Conservation (phyloP, 2,113 vertebrate species). For the Fregetta grallaria region DNA sequence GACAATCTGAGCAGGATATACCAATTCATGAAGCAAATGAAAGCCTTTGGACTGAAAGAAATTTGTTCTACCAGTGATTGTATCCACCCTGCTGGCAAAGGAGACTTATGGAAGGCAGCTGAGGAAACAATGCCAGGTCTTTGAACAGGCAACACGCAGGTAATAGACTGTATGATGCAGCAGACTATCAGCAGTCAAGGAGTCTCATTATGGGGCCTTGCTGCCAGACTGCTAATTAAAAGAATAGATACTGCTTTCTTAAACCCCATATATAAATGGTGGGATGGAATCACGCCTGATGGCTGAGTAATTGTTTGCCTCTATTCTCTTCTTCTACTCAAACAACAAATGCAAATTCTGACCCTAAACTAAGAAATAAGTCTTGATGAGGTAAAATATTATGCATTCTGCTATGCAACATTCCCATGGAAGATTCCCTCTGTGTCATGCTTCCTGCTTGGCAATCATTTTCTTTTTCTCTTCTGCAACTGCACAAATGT, state of each 20-base stretch:
- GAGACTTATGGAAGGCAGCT: not conserved
- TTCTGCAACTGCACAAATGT: not conserved
- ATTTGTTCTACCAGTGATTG: not conserved
- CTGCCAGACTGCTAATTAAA: not conserved
- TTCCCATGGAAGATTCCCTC: not conserved
- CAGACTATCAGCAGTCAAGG: not conserved
- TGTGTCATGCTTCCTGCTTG: not conserved
- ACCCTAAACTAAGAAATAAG: not conserved
- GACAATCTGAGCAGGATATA: not conserved
- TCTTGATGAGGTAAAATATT: not conserved
- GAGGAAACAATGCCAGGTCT: not conserved
- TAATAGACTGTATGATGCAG: not conserved
- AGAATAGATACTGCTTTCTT: not conserved
- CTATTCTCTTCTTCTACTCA: not conserved
- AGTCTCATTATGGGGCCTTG: not conserved
- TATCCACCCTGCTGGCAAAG: not conserved
- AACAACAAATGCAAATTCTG: not conserved
- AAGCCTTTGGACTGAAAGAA: not conserved
- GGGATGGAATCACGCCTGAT: not conserved
- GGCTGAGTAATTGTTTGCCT: not conserved
- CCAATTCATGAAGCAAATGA: not conserved
- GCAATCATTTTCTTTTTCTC: not conserved
- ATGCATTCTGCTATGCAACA: not conserved
- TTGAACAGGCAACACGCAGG: not conserved
- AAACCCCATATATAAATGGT: not conserved